Evolutionary conservation across 2,888 invertebrate genomes (phyloP).

Genomic region (Apamea epomidion): DNA sequence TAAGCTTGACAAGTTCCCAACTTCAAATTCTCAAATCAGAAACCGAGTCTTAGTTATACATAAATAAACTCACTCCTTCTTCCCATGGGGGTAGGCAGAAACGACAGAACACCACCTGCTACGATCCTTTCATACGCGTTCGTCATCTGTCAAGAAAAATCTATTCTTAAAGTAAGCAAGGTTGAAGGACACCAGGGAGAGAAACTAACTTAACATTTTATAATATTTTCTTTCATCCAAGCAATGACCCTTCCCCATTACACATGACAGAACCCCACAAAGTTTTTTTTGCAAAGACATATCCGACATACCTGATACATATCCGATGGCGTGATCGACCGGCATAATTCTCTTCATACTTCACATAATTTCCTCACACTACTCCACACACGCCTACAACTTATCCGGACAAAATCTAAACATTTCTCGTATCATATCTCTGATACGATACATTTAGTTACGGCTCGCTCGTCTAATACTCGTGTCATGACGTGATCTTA

Average conservation of each 20-base stretch:
- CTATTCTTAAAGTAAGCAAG: neutral
- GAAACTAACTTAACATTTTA: neutral
- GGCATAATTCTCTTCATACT: neutral
- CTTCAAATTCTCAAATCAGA: too few species aligned
- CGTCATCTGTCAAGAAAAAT: too few species aligned
- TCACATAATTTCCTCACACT: neutral
- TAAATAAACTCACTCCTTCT: too few species aligned
- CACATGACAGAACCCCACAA: neutral
- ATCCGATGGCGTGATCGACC: neutral
- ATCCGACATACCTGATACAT: too few species aligned
- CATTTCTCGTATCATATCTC: conserved; percentile 55
- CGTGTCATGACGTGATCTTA: conserved; percentile 66
- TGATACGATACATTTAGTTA: conserved; percentile 66
- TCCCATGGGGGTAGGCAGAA: too few species aligned
- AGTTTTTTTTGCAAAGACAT: neutral
- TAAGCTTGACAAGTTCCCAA: too few species aligned
- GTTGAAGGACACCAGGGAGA: too few species aligned
- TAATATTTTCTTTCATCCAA: neutral
- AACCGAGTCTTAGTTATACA: too few species aligned
- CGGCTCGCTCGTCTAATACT: conserved; percentile 61
- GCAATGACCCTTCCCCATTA: neutral
- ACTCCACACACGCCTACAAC: neutral
- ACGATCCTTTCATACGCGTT: too few species aligned
- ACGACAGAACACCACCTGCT: too few species aligned
- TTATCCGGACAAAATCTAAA: conserved; percentile 43